Base-by-base conservation (phyloP, 2,888 invertebrate species). In the Choreutis nemorana region DNA sequence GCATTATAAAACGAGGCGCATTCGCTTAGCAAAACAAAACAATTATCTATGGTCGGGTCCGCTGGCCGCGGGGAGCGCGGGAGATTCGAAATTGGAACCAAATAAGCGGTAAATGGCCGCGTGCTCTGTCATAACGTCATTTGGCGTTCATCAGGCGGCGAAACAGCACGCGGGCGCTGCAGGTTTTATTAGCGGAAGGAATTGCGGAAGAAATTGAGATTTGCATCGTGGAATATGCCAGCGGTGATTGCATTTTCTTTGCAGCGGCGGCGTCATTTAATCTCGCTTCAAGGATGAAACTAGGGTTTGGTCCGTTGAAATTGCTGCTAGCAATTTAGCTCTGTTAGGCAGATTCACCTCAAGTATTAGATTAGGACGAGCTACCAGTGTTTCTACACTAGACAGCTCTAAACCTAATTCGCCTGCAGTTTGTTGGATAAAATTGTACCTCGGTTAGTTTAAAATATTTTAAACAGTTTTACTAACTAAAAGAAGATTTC, bases 51-150 rank as follows among this genome's bases (percentile, higher is more conserved):
- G 58, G 57, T 52, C 58, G 50, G 54, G 62, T 75, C 70, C 55
- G 55, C 58, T 68, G 73, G 56, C 68, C 68, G 68, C 59, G 66
- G 62, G 75, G 73, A 66, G 70, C 70, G 75, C 78, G 70, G 55
- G 56, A 73, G 67, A 78, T 81, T 82, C 79, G 81, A 77, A 71
- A 75, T 78, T 79, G 81, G 78, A 81, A 71, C 73, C 83, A 83
- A 83, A 84, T 83, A 83, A 82, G 83, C 83, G 83, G 83, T 83
- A 83, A 84, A 83, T 83, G 81, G 82, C 81, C 79, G 75, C 80
- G 73, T 66, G 67, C 71, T 70, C 66, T 72, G 71, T 73, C 70
- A 75, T 77, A 78, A 78, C 77, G 58, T 71, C 71, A 72, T 78
- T 78, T 77, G 68, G 62, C 72, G 73, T 71, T 78, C 78, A 78